Evolutionary conservation across 2,797 vertebrate species (phyloP).

Genomic region (Capromys pilorides): DNA sequence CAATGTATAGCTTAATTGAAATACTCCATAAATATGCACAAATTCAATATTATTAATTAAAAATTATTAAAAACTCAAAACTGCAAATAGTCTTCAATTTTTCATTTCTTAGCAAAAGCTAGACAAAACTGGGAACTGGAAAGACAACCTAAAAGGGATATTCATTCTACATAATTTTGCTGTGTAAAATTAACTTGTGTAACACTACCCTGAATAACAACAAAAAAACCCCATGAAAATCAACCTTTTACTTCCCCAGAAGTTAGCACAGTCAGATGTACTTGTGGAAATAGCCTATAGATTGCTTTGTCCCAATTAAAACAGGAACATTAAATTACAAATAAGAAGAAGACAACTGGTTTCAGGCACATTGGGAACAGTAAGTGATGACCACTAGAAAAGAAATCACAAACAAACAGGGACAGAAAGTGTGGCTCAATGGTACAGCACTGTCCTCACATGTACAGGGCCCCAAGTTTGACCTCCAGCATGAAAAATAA

Average conservation of each 20-base stretch:
- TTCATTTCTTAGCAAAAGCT: conserved; percentile 24
- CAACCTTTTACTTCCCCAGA: background rate
- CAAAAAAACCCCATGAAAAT: background rate
- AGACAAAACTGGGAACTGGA: conserved; percentile 8
- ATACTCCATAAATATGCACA: background rate
- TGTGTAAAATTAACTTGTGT: background rate
- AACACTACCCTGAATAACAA: background rate
- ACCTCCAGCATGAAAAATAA: background rate
- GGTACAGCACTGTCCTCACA: no score
- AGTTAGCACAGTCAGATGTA: background rate
- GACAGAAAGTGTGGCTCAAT: background rate
- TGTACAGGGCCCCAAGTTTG: background rate
- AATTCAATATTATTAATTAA: background rate
- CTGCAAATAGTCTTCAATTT: background rate
- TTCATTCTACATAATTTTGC: background rate
- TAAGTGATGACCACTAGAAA: background rate
- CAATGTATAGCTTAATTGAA: background rate
- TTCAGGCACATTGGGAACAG: background rate
- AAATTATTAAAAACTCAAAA: background rate
- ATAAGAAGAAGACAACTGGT: background rate
- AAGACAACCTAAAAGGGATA: background rate
- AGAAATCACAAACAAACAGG: conserved; percentile 42
- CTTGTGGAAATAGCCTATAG: background rate
- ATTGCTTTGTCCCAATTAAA: background rate
- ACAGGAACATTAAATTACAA: conserved; percentile 33